These are phyloP conservation scores for Todiramphus saurophagus DNA, from an alignment of 2,113 vertebrate genomes.

Conservation along the genomic window DNA sequence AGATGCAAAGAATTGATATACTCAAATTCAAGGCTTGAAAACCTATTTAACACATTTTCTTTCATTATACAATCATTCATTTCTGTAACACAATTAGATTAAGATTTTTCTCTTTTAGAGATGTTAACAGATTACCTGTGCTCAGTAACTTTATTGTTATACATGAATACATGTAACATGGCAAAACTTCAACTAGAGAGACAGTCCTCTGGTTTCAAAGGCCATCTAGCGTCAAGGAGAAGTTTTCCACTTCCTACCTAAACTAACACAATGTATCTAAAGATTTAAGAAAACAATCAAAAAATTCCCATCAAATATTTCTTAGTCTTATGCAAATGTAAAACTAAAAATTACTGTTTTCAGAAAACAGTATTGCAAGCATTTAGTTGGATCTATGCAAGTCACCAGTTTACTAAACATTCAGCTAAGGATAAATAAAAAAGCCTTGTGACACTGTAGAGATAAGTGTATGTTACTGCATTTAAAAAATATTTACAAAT, in stretches of 20 bases:
- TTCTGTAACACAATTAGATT: neutral
- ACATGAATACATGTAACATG: neutral
- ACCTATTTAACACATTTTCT: neutral
- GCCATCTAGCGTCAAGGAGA: neutral
- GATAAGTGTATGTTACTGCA: neutral
- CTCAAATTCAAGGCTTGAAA: neutral
- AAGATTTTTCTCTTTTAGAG: neutral
- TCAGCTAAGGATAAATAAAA: neutral
- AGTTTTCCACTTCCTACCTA: neutral
- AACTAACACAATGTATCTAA: neutral
- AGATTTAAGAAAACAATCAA: neutral
- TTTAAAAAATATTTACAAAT: slow-evolving; percentile 15
- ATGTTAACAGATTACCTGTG: neutral
- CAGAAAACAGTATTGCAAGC: neutral
- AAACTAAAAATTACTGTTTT: neutral
- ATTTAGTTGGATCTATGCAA: neutral
- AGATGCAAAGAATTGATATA: neutral
- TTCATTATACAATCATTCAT: neutral
- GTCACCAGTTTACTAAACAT: neutral
- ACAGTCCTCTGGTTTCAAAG: neutral
- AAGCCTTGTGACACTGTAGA: neutral
- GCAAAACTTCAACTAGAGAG: neutral
- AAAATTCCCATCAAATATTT: neutral
- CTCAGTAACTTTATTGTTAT: neutral
- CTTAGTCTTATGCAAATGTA: neutral